phyloP scores from a whole-genome alignment of 35 echinoderm and acorn worm species.

The Patiria miniata region DNA sequence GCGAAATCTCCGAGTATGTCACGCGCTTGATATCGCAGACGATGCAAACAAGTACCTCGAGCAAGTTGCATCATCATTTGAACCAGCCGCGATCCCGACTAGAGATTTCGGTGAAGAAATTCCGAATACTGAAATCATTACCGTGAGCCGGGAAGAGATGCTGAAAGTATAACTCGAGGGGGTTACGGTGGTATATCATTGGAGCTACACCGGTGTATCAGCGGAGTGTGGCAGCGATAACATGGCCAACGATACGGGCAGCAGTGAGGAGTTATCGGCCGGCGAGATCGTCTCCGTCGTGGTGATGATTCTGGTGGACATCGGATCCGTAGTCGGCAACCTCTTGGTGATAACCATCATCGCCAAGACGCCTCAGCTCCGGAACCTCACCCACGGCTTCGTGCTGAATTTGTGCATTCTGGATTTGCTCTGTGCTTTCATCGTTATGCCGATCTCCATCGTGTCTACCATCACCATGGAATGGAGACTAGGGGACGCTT shows the following conservation, averaged over 20 bases:
- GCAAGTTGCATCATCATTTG: too few species aligned
- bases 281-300: constrained; percentile 45
- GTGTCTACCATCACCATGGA: constrained; percentile 40
- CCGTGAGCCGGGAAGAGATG: too few species aligned
- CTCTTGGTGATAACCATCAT: constrained; percentile 56
- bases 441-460: constrained; percentile 78
- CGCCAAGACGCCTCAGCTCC: constrained; percentile 72
- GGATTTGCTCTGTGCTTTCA: constrained; percentile 63
- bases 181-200: too few species aligned
- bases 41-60: too few species aligned
- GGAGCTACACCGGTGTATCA: too few species aligned
- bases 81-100: too few species aligned
- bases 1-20: too few species aligned
- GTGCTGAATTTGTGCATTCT: constrained; percentile 77
- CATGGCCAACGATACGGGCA: constrained; percentile 24
- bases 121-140: too few species aligned
- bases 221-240: background rate
- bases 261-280: background rate
- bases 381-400: constrained; percentile 73
- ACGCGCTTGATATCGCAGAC: too few species aligned
- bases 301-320: constrained; percentile 54
- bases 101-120: too few species aligned
- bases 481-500: constrained; percentile 72
- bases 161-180: too few species aligned
- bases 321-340: constrained; percentile 62